phyloP scores from a whole-genome alignment of 2,113 vertebrate species.

The Martes martes region DNA sequence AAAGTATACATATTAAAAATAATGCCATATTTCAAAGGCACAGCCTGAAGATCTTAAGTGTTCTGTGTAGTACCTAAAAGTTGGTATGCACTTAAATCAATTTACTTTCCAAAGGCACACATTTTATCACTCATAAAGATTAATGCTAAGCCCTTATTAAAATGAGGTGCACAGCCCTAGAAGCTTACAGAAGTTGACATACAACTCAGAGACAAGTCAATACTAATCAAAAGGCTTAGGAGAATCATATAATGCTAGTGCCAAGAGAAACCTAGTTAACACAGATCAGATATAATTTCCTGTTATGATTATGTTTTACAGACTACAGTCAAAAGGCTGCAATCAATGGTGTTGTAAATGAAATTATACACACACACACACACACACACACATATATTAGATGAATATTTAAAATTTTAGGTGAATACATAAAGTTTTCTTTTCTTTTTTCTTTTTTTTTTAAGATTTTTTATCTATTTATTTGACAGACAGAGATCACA shows the following conservation, averaged over 20 bases:
- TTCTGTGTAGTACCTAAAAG: background rate
- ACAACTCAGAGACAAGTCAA: background rate
- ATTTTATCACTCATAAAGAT: background rate
- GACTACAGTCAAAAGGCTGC: background rate
- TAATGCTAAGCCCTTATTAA: background rate
- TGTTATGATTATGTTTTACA: background rate
- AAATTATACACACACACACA: background rate
- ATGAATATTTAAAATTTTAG: background rate
- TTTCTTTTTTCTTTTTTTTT: too few species aligned
- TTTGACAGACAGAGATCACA: too few species aligned
- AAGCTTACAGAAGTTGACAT: background rate
- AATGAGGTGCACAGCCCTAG: background rate
- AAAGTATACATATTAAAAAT: background rate
- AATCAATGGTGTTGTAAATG: background rate
- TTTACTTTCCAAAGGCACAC: background rate
- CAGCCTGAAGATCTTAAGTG: background rate
- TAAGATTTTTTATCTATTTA: too few species aligned
- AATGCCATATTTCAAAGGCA: background rate
- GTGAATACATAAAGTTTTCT: background rate
- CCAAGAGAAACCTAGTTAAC: background rate
- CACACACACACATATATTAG: background rate
- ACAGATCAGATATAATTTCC: background rate
- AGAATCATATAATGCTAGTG: background rate
- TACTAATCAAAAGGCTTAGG: slow-evolving; percentile 24
- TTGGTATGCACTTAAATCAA: background rate